A percentile compares a stretch with the other conserved stretches of the same genome.
Conservation (phyloP, 2,113 vertebrate genomes). For the Gavia stellata region DNA sequence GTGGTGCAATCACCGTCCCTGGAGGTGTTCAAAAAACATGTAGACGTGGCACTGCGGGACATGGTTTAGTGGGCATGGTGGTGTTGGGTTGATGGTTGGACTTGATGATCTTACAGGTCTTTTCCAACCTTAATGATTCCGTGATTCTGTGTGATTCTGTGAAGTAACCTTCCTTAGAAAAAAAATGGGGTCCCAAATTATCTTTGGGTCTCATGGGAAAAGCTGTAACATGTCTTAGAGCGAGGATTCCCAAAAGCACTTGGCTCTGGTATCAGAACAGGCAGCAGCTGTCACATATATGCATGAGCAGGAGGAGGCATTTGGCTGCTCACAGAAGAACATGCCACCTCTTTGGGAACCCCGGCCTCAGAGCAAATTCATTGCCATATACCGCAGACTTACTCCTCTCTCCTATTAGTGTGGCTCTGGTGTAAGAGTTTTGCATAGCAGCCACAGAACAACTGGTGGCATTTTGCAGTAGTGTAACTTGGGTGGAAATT, state of each 20-base stretch:
- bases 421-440: not conserved
- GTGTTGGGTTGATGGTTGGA: too few relatives aligned
- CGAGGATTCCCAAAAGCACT: not conserved
- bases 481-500: not conserved
- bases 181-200: not conserved
- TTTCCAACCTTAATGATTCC: too few relatives aligned
- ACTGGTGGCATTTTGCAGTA: accelerated
- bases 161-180: not conserved
- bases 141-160: too few relatives aligned
- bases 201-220: not conserved
- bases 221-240: not conserved
- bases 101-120: too few relatives aligned
- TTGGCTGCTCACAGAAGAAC: not conserved
- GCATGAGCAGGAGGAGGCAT: not conserved
- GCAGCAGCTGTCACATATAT: not conserved
- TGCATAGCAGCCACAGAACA: not conserved
- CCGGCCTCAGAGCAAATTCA: not conserved
- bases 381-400: not conserved
- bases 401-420: not conserved
- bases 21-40: too few relatives aligned
- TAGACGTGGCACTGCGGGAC: too few relatives aligned
- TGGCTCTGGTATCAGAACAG: not conserved
- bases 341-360: not conserved
- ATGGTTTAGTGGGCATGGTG: too few relatives aligned
- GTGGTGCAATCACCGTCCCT: too few relatives aligned